phyloP scores from a whole-genome alignment of 2,888 invertebrate species.

The Pimpla rufipes region DNA sequence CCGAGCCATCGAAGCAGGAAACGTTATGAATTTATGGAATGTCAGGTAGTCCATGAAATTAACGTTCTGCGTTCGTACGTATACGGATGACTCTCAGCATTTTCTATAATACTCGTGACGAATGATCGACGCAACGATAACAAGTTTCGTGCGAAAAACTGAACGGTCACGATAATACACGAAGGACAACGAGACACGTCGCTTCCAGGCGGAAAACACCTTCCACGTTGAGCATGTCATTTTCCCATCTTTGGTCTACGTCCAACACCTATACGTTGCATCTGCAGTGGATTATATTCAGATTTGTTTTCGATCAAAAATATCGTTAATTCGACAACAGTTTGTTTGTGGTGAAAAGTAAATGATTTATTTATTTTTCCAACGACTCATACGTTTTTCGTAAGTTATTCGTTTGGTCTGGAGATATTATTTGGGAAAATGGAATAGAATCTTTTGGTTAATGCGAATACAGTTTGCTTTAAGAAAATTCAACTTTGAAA shows the following conservation, averaged over 20 bases:
- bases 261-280: neutral
- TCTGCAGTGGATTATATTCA: neutral
- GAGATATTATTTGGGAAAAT: no score
- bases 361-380: no score
- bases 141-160: constrained; percentile 62
- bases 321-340: neutral
- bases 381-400: no score
- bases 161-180: constrained; percentile 56
- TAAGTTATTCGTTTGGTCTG: no score
- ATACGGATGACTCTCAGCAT: constrained; percentile 48
- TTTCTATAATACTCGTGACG: constrained; percentile 29
- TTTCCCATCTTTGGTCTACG: neutral
- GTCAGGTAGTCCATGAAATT: constrained; percentile 33
- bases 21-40: constrained; percentile 13
- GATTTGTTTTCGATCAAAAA: neutral
- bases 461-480: no score
- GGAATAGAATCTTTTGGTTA: no score
- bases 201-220: constrained; percentile 27
- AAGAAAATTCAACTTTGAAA: no score
- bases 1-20: constrained; percentile 25
- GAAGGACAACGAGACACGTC: constrained; percentile 55
- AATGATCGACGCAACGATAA: constrained; percentile 52
- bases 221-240: constrained; percentile 23
- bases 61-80: constrained; percentile 18
- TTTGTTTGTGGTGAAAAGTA: no score